Evolutionary conservation across 2,888 invertebrate species (phyloP).

Genomic region (Idaea straminata): DNA sequence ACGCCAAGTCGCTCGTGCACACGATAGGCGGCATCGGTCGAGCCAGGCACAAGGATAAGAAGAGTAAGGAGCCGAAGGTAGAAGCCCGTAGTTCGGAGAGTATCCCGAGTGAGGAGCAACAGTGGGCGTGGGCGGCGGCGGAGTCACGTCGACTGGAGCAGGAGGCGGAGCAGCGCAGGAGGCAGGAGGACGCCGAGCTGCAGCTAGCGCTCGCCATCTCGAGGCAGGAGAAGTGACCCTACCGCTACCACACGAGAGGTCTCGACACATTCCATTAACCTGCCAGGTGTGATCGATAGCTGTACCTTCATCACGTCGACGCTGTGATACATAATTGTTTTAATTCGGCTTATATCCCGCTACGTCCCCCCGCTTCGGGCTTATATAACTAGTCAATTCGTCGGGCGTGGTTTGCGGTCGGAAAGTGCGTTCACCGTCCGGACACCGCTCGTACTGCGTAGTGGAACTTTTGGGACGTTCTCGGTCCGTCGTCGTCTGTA

Average conservation of each 20-base stretch:
- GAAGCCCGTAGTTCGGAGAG: slow-evolving; percentile 47
- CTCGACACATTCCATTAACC: neutral
- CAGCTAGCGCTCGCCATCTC: slow-evolving; percentile 87
- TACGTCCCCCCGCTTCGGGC: neutral
- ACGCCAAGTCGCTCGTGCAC: slow-evolving; percentile 68
- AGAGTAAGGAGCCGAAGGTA: slow-evolving; percentile 41
- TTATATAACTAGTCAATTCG: neutral
- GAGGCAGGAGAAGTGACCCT: slow-evolving; percentile 65
- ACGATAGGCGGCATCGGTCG: slow-evolving; percentile 74
- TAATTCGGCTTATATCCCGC: neutral
- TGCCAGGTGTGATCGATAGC: neutral
- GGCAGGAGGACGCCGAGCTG: slow-evolving; percentile 86
- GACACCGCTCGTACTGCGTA: neutral
- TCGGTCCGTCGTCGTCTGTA: neutral
- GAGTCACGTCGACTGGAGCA: slow-evolving; percentile 84
- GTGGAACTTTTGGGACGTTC: neutral
- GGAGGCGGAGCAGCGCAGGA: slow-evolving; percentile 78
- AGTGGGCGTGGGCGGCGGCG: slow-evolving; percentile 86
- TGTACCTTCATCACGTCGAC: neutral
- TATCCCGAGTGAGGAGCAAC: slow-evolving; percentile 82
- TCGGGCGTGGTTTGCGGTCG: neutral
- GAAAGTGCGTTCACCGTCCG: neutral
- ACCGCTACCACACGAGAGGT: neutral
- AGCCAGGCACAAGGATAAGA: slow-evolving; percentile 60
- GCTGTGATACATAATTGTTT: neutral